Percentiles rank a stretch among this genome's conserved stretches.
Conservation (phyloP, 2,888 invertebrate genomes). For the Anarsia innoxiella region DNA sequence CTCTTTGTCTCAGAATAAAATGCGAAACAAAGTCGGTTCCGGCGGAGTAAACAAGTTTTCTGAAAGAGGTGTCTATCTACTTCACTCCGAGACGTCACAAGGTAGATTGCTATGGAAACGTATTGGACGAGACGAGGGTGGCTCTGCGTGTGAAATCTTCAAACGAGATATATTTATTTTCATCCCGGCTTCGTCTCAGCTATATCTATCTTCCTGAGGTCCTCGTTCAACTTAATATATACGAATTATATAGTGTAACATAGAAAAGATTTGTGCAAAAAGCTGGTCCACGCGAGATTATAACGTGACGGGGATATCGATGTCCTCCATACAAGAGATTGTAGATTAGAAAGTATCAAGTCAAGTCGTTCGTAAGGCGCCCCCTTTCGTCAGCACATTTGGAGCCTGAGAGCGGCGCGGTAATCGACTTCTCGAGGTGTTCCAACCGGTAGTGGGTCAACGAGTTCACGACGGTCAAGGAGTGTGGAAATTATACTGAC, state of each 20-base stretch:
- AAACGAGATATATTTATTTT: too few relatives aligned
- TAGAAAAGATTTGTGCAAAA: too few relatives aligned
- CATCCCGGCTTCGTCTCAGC: too few relatives aligned
- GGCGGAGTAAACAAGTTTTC: neutral
- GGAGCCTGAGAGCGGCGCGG: constrained; percentile 30
- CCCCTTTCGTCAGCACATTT: constrained; percentile 37
- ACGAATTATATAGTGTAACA: neutral
- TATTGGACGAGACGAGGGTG: constrained; percentile 32
- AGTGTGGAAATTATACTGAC: constrained; percentile 29
- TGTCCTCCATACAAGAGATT: constrained; percentile 15
- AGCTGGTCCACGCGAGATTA: too few relatives aligned
- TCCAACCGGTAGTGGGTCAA: constrained; percentile 46
- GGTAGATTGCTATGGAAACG: constrained; percentile 24
- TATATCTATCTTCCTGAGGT: too few relatives aligned
- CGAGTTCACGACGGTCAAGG: constrained; percentile 47
- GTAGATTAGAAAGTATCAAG: constrained; percentile 22
- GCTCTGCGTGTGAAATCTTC: constrained; percentile 27
- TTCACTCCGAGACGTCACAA: constrained; percentile 14
- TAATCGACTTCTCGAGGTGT: constrained; percentile 31
- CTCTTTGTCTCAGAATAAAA: neutral
- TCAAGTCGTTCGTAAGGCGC: constrained; percentile 16
- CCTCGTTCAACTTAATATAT: too few relatives aligned
- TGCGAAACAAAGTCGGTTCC: too few relatives aligned
- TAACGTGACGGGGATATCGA: constrained; percentile 4
- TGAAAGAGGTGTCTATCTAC: neutral